phyloP scores from a whole-genome alignment of 1,140 invertebrate species.

The Anastrepha ludens region DNA sequence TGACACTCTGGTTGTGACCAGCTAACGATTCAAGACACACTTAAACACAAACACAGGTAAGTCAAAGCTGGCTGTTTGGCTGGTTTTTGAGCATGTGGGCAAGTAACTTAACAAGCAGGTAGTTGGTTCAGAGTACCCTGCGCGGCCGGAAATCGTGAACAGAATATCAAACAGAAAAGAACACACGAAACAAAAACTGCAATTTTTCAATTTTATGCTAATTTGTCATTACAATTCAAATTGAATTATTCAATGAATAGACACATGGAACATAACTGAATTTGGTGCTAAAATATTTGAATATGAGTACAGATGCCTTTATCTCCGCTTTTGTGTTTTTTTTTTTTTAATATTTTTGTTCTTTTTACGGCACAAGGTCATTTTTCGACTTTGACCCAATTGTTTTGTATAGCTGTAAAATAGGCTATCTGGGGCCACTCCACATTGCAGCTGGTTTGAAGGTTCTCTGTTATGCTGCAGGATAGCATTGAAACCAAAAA shows the following conservation, averaged over 20 bases:
- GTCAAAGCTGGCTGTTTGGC: not conserved
- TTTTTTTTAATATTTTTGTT: too few species aligned
- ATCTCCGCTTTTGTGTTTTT: too few species aligned
- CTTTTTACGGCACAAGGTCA: not conserved
- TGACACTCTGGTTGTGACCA: not conserved
- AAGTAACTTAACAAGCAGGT: not conserved
- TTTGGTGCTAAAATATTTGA: too few species aligned
- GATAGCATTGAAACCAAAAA: not conserved
- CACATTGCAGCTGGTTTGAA: not conserved
- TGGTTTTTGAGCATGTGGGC: not conserved
- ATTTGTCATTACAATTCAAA: too few species aligned
- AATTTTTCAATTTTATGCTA: too few species aligned
- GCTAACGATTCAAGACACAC: not conserved
- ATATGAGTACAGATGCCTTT: too few species aligned
- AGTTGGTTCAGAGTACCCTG: not conserved
- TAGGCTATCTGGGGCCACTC: not conserved
- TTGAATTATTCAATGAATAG: too few species aligned
- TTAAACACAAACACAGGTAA: not conserved
- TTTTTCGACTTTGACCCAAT: conserved; percentile 30
- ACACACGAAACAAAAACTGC: too few species aligned
- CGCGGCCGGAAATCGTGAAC: not conserved
- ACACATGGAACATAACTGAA: too few species aligned
- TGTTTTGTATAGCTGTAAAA: not conserved
- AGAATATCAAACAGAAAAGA: not conserved
- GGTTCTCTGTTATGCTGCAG: not conserved